Conservation (phyloP, 2,113 vertebrate species). For the Oreotrochilus melanogaster region DNA sequence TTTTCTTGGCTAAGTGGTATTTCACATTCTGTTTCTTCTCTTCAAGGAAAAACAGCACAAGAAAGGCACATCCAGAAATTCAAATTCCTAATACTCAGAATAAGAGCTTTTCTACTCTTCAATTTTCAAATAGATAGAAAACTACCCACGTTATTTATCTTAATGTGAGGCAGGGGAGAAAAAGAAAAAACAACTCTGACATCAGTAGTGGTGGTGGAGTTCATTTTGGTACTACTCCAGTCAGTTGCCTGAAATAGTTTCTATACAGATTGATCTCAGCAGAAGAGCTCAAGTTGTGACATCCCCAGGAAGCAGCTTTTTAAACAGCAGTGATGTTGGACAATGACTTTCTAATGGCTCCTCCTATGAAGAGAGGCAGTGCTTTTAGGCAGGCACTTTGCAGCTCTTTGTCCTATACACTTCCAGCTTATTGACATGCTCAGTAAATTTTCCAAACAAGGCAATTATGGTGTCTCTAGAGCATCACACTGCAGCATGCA, state of each 20-base stretch:
- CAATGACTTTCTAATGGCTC: background rate
- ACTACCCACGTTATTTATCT: background rate
- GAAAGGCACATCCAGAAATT: background rate
- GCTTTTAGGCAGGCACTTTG: background rate
- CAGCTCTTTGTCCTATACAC: background rate
- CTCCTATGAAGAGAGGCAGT: background rate
- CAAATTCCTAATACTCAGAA: background rate
- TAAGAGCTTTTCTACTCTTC: background rate
- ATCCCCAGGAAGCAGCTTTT: background rate
- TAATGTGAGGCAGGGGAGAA: background rate
- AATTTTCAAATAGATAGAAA: background rate
- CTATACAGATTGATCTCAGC: background rate
- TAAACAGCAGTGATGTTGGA: background rate
- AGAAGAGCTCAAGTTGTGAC: background rate
- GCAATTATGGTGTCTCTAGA: background rate
- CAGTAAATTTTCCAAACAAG: background rate
- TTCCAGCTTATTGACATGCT: background rate
- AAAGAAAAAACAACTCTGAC: background rate
- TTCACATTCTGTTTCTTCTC: background rate
- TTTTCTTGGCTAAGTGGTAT: background rate
- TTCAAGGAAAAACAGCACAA: background rate
- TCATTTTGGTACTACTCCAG: background rate
- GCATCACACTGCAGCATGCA: background rate
- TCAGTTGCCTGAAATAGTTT: background rate
- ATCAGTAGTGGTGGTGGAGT: background rate